Base-by-base conservation (phyloP, 1,140 invertebrate species). In the Macrotrachela quadricornifera region DNA sequence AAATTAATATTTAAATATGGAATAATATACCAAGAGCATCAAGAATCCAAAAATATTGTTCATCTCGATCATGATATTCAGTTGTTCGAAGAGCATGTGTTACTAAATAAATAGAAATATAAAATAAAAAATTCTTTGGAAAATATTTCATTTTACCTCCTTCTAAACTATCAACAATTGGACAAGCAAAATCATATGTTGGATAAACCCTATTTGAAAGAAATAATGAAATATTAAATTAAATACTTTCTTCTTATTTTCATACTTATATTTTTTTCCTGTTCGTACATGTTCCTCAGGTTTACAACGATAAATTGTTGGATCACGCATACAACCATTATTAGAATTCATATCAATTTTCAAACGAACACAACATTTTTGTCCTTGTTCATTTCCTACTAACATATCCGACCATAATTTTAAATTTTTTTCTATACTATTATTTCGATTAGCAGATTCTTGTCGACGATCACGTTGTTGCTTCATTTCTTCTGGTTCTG, bases 221-320 rank as follows among this genome's bases (percentile, higher is more conserved):
- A 64, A 36, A 54, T 39, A 46, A n/a, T n/a, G n/a, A n/a, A n/a
- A n/a, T n/a, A n/a, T n/a, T n/a, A n/a, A n/a, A n/a, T n/a, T n/a
- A n/a, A n/a, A n/a, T n/a, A n/a, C n/a, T n/a, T n/a, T n/a, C n/a
- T n/a, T n/a, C n/a, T n/a, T n/a, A n/a, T 48, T 14, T 46, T 66
- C 75, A 66, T 72, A 88, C 85, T 94, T 95, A 71, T 96, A 99
- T 74, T 92, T 88, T 18, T 74, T 78, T 51, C 86, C 87, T 44
- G 90, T 96, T 38, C 81, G 72, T 1, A 90, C 82, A 77, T 99
- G 94, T 11, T 77, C 70, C 67, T 96, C 88, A 56, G 78, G 78
- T 69, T 99, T 99, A 70, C 91, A 99, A n/a, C 94, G 75, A 67
- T 96, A 99, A 59, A 99, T 92, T 10, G 91, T 95, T n/a, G 94